Percentiles rank a stretch among this genome's conserved stretches.
phyloP scores from a whole-genome alignment of 2,113 vertebrate genomes.

The Hippotragus niger region DNA sequence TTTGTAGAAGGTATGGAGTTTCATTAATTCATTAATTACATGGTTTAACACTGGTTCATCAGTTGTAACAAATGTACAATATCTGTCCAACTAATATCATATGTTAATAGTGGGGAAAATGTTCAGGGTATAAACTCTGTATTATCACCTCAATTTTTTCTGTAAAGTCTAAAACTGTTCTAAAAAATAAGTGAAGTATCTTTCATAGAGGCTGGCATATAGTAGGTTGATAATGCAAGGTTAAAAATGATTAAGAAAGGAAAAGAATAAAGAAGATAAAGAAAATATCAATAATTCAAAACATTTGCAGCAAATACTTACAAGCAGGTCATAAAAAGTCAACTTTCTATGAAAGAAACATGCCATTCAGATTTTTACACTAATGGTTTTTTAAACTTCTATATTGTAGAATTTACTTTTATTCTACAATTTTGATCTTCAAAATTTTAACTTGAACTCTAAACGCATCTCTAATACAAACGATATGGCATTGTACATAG shows the following conservation, averaged over 20 bases:
- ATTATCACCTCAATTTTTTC: neutral
- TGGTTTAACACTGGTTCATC: neutral
- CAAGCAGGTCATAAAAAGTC: neutral
- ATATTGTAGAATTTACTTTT: neutral
- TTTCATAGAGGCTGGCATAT: neutral
- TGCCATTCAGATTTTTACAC: neutral
- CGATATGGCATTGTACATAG: neutral
- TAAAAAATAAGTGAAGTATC: neutral
- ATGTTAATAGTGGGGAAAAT: neutral
- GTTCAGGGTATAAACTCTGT: neutral
- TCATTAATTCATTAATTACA: neutral
- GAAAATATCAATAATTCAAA: neutral
- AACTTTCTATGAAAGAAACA: conserved; percentile 1
- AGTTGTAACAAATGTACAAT: neutral
- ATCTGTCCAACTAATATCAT: neutral
- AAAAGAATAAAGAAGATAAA: neutral
- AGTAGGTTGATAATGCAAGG: neutral
- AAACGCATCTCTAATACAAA: neutral
- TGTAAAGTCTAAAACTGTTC: conserved; percentile 4
- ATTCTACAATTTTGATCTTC: neutral
- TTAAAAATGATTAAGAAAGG: neutral
- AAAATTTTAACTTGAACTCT: neutral
- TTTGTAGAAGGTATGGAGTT: neutral
- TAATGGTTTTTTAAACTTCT: neutral
- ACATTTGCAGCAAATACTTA: neutral